Evolutionary conservation across 2,113 vertebrate genomes (phyloP).

Genomic region (Poeciliopsis turrubarensis): DNA sequence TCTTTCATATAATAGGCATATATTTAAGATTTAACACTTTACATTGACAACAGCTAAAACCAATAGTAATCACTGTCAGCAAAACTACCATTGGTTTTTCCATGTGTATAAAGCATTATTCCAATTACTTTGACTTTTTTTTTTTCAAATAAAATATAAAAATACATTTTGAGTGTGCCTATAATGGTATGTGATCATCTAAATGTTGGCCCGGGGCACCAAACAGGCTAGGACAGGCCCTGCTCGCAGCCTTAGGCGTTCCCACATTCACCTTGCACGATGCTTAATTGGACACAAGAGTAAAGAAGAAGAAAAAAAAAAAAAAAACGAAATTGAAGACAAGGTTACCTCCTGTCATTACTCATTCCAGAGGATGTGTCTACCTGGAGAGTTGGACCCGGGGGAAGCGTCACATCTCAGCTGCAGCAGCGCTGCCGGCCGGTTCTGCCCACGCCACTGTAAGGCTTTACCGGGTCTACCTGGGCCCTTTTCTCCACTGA

Average conservation of each 20-base stretch:
- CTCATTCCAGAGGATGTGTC: constrained; percentile 52
- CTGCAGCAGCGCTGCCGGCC: constrained; percentile 30
- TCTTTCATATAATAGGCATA: no score
- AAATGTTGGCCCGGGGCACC: neutral
- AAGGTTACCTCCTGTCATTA: constrained; percentile 64
- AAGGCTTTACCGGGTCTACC: constrained; percentile 20
- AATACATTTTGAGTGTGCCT: no score
- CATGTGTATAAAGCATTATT: no score
- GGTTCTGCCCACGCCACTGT: constrained; percentile 18
- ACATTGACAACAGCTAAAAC: no score
- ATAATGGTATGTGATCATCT: no score
- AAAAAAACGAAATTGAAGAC: constrained; percentile 44
- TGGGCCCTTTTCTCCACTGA: neutral
- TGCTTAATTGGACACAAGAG: constrained; percentile 67
- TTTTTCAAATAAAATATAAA: no score
- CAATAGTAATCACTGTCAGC: neutral
- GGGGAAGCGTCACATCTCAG: constrained; percentile 40
- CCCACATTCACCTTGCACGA: constrained; percentile 62
- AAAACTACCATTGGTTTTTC: no score
- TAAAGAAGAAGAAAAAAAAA: constrained; percentile 8
- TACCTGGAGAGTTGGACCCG: constrained; percentile 44
- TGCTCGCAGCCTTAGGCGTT: constrained; percentile 3
- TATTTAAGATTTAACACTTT: no score
- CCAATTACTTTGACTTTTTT: no score
- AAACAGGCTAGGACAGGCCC: no score